A percentile compares a stretch with the other conserved stretches of the same genome.
These are phyloP conservation scores for Heliothis peltigera DNA, from an alignment of 2,888 invertebrate species.

Conservation along the genomic window DNA sequence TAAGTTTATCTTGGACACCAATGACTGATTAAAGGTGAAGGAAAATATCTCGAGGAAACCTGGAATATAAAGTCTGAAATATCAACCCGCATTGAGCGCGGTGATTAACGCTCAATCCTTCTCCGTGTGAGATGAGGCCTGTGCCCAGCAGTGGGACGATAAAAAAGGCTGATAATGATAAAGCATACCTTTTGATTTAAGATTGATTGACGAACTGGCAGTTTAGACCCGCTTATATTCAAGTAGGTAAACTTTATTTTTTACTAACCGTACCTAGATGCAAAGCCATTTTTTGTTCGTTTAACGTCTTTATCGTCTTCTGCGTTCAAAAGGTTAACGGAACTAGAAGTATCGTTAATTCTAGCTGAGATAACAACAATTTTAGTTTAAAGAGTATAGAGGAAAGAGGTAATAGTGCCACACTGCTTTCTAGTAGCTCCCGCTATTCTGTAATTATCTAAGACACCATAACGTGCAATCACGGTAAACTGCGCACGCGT, in stretches of 20 bases:
- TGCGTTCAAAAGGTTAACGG: neutral
- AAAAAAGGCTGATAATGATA: no score
- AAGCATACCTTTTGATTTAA: neutral
- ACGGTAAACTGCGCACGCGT: constrained; percentile 29
- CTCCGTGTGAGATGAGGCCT: no score
- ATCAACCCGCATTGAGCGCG: no score
- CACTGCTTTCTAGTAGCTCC: constrained; percentile 61
- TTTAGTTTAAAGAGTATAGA: constrained; percentile 11
- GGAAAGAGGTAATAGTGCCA: constrained; percentile 66
- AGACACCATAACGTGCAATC: constrained; percentile 51
- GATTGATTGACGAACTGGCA: neutral
- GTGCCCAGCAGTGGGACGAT: no score
- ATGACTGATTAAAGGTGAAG: no score
- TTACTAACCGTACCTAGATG: neutral
- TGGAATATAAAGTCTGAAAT: no score
- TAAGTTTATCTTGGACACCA: no score
- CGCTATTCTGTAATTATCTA: constrained; percentile 49
- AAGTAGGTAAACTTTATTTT: neutral
- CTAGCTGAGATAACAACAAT: neutral
- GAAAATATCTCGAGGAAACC: no score
- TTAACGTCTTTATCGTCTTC: neutral
- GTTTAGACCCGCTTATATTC: no score
- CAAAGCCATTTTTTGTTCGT: neutral
- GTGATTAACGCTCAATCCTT: no score
- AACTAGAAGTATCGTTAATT: neutral